phyloP scores from a whole-genome alignment of 2,888 invertebrate species.

The Margaritifera margaritifera region DNA sequence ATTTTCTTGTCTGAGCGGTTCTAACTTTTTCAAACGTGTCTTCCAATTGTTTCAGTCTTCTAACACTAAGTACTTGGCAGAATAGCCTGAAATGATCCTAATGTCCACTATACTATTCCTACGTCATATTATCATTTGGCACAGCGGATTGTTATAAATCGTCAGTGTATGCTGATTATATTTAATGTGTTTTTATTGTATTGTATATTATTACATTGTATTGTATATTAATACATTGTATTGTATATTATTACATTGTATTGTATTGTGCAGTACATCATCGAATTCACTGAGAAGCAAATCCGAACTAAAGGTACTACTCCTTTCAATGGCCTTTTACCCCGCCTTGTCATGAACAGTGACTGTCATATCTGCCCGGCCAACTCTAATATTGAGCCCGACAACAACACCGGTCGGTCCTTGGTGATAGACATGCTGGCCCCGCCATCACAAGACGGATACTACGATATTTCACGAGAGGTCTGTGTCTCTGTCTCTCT shows the following conservation, averaged over 20 bases:
- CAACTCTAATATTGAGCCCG: conserved; percentile 26
- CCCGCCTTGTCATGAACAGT: conserved; percentile 35
- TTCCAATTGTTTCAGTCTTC: no score
- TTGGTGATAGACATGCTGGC: conserved; percentile 44
- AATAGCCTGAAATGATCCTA: no score
- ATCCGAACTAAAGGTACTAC: conserved; percentile 29
- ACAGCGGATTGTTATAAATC: no score
- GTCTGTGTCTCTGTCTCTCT: conserved; percentile 10
- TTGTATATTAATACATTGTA: no score
- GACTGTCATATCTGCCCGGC: conserved; percentile 10
- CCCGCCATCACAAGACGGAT: conserved; percentile 36
- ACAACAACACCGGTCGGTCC: conserved; percentile 28
- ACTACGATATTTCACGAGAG: conserved; percentile 33
- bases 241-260: not conserved
- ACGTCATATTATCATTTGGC: no score
- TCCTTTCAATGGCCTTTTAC: conserved; percentile 40
- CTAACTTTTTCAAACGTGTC: no score
- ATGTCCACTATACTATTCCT: no score
- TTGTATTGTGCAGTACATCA: conserved; percentile 28
- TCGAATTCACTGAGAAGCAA: conserved; percentile 35
- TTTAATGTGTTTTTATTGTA: no score
- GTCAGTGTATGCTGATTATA: not conserved
- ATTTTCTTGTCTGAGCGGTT: no score
- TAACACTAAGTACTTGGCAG: no score
- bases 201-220: no score